Evolutionary conservation across 2,113 vertebrate species (phyloP).

Genomic region (Petaurus breviceps): DNA sequence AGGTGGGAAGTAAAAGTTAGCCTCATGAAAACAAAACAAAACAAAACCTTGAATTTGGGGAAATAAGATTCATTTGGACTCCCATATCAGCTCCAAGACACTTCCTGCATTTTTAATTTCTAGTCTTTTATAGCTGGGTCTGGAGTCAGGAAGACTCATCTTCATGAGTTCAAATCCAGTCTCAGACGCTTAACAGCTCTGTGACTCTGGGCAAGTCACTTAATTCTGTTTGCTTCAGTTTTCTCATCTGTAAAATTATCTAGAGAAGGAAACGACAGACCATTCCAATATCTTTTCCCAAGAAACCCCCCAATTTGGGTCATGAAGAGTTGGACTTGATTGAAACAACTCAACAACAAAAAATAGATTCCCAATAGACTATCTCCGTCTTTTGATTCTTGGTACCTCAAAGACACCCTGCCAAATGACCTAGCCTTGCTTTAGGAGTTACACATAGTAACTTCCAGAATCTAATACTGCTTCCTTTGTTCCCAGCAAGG

Average conservation of each 20-base stretch:
- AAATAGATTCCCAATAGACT: neutral
- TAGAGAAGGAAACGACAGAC: neutral
- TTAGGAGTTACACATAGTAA: neutral
- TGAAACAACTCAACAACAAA: neutral
- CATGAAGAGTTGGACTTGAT: neutral
- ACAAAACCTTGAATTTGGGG: neutral
- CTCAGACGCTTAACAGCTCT: neutral
- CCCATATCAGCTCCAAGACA: neutral
- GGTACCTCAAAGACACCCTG: neutral
- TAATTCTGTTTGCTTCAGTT: neutral
- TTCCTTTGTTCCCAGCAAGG: neutral
- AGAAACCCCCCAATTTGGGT: neutral
- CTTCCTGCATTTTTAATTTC: neutral
- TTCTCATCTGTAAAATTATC: neutral
- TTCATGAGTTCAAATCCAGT: neutral
- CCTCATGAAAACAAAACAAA: neutral
- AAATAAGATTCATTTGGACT: neutral
- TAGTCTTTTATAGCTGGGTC: neutral
- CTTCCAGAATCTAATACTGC: neutral
- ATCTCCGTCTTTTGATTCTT: neutral
- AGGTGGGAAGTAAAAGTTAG: neutral
- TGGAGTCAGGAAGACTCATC: neutral
- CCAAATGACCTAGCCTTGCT: neutral
- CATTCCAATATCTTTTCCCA: neutral
- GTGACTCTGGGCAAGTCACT: neutral